Conservation (phyloP, 30 jellyfish, hydroid and myxozoan genomes). For the Cassiopea xamachana region DNA sequence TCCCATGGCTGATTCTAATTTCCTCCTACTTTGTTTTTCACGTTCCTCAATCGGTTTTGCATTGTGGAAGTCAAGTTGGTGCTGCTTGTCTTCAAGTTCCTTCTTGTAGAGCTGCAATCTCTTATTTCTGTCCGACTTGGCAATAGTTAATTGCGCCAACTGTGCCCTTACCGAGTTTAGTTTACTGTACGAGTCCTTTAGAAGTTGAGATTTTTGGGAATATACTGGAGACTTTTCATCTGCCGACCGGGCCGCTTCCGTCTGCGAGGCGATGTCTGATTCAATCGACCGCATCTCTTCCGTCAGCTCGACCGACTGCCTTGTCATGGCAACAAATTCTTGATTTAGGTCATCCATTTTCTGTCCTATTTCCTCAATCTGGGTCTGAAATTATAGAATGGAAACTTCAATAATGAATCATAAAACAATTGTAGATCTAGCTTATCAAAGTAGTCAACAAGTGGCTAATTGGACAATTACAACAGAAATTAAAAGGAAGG, state of each 20-base stretch:
- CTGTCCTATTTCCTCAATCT: constrained; percentile 85
- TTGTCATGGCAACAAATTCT: constrained; percentile 79
- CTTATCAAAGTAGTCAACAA: no score
- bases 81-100: constrained; percentile 73
- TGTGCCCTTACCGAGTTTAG: constrained; percentile 89
- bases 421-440: no score
- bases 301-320: constrained; percentile 78
- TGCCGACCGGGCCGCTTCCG: constrained; percentile 83
- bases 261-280: constrained; percentile 78
- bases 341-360: constrained; percentile 83
- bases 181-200: constrained; percentile 65
- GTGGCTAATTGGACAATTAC: no score
- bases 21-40: constrained; percentile 55
- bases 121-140: constrained; percentile 79
- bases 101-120: constrained; percentile 67
- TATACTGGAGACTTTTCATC: constrained; percentile 49
- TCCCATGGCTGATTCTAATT: constrained; percentile 82
- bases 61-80: constrained; percentile 73
- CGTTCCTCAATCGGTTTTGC: constrained; percentile 81
- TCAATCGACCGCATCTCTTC: constrained; percentile 76
- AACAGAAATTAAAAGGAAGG: no score
- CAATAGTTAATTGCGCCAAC: constrained; percentile 81
- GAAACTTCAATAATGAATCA: background rate
- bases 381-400: constrained; percentile 47
- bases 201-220: constrained; percentile 49